Evolutionary conservation across 1,140 invertebrate species (phyloP).

Genomic region (Drusus annulatus): DNA sequence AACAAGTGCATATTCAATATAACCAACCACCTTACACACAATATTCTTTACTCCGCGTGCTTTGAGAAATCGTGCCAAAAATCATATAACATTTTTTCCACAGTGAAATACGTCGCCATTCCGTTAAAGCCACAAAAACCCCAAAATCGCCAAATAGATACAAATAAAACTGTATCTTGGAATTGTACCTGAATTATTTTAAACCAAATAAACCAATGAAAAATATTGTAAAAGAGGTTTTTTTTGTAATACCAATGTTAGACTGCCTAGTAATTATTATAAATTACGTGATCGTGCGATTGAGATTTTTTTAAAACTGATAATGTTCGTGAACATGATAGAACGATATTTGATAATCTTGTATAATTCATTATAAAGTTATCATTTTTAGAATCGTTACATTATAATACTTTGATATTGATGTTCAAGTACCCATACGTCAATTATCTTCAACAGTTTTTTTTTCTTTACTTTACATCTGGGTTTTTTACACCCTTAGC

Average conservation of each 20-base stretch:
- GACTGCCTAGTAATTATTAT: background rate
- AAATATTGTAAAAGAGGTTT: background rate
- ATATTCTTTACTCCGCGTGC: background rate
- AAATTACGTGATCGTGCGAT: background rate
- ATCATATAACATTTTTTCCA: background rate
- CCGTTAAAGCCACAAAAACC: background rate
- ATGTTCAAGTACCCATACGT: too few relatives aligned
- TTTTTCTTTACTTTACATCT: too few relatives aligned
- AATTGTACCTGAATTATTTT: background rate
- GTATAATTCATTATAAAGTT: too few relatives aligned
- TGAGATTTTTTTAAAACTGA: background rate
- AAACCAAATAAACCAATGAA: background rate
- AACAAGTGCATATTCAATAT: too few relatives aligned
- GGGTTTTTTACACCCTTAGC: too few relatives aligned
- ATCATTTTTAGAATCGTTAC: too few relatives aligned
- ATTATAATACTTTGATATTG: too few relatives aligned
- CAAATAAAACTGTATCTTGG: background rate
- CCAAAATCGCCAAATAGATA: background rate
- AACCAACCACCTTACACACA: too few relatives aligned
- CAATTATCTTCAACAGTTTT: too few relatives aligned
- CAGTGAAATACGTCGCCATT: background rate
- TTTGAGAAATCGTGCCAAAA: constrained; percentile 27
- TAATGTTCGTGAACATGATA: too few relatives aligned
- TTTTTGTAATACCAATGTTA: background rate
- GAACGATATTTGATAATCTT: too few relatives aligned